Conservation (phyloP, 1,140 invertebrate genomes). For the Macrosteles quadrilineatus region DNA sequence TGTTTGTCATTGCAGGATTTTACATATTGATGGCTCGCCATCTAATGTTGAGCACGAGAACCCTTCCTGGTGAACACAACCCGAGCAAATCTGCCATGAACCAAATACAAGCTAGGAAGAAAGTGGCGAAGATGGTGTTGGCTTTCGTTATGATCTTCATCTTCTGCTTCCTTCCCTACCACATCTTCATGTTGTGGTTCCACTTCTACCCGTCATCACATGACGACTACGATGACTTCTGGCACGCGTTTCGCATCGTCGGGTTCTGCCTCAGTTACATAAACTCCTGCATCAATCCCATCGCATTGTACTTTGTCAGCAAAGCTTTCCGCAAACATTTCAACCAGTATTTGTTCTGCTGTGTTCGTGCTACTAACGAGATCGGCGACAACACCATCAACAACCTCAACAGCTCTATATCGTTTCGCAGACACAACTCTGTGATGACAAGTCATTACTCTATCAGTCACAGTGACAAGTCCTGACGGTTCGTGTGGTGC, state of each 20-base stretch:
- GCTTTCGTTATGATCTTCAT: conserved; percentile 93
- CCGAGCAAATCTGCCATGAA: conserved; percentile 61
- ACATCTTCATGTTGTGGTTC: conserved; percentile 85
- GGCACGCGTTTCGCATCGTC: conserved; percentile 80
- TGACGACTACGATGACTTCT: conserved; percentile 76
- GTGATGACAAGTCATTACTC: conserved; percentile 41
- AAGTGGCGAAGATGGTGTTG: conserved; percentile 90
- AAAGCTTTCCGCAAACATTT: conserved; percentile 88
- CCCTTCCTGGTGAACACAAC: conserved; percentile 73
- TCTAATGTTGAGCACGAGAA: conserved; percentile 75
- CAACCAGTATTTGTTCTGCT: conserved; percentile 86
- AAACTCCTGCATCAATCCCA: conserved; percentile 92
- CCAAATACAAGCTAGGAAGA: conserved; percentile 58
- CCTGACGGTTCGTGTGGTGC: conserved; percentile 39
- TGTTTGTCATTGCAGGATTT: conserved; percentile 80
- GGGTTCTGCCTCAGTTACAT: conserved; percentile 87
- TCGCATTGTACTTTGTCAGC: conserved; percentile 89
- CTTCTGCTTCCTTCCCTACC: conserved; percentile 86
- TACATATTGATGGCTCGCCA: conserved; percentile 87
- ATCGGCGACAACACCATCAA: conserved; percentile 38
- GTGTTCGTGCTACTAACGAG: conserved; percentile 38
- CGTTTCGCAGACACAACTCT: conserved; percentile 39
- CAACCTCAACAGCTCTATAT: conserved; percentile 36
- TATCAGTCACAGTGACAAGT: conserved; percentile 37
- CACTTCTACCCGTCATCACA: conserved; percentile 72